Percentiles rank a stretch among this genome's conserved stretches.
Conservation (phyloP, 2,113 vertebrate species). For the Mandrillus leucophaeus region DNA sequence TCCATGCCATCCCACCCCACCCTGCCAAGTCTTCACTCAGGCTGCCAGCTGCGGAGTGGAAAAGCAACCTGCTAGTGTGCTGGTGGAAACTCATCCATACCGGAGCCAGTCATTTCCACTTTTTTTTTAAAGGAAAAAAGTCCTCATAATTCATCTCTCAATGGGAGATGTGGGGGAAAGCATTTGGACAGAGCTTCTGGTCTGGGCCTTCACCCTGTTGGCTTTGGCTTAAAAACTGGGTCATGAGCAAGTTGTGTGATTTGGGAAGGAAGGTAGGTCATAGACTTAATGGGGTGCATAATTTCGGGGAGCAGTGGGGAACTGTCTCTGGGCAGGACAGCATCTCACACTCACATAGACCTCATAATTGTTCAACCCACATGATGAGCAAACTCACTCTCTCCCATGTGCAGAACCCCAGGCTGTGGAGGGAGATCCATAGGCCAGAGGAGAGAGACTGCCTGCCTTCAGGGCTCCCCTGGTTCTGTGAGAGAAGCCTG, state of each 20-base stretch:
- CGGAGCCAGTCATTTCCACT: constrained; percentile 22
- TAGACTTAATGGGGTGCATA: not conserved
- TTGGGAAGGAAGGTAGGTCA: not conserved
- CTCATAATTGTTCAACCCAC: not conserved
- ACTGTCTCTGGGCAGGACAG: not conserved
- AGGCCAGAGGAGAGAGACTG: not conserved
- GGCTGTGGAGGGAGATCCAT: not conserved
- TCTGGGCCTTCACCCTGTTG: not conserved
- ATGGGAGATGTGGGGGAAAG: not conserved
- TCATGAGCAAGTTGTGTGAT: not conserved
- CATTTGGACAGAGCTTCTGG: constrained; percentile 40
- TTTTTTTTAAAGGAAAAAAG: not conserved
- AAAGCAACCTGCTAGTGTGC: not conserved
- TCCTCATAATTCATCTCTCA: not conserved
- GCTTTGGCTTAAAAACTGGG: constrained; percentile 43
- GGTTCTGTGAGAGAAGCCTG: not conserved
- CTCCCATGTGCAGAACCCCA: not conserved
- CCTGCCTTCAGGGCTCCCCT: not conserved
- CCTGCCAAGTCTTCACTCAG: not conserved
- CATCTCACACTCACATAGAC: not conserved
- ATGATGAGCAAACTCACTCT: fast-evolving
- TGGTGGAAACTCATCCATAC: not conserved
- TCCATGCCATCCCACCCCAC: too few relatives aligned
- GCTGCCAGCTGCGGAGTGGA: not conserved
- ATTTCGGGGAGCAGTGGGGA: not conserved